Evolutionary conservation across 2,113 vertebrate species (phyloP).

Genomic region (Canis aureus): DNA sequence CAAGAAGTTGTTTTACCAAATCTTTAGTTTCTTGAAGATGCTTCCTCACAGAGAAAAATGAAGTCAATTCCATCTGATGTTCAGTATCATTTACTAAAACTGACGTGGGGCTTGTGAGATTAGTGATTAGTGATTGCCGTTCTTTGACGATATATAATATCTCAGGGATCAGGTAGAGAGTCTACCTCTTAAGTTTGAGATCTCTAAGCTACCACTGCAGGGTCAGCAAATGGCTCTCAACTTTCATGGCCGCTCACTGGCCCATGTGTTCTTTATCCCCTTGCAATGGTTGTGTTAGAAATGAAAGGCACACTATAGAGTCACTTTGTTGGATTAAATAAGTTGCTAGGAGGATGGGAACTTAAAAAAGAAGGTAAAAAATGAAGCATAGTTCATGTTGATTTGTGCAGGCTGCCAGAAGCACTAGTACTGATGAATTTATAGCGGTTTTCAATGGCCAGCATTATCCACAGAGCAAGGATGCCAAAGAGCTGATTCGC

Average conservation of each 20-base stretch:
- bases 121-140: not conserved
- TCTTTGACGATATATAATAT: not conserved
- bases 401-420: not conserved
- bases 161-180: not conserved
- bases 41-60: conserved; percentile 41
- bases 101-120: not conserved
- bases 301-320: not conserved
- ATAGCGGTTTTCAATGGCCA: conserved; percentile 6
- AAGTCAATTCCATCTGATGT: not conserved
- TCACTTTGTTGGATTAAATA: not conserved
- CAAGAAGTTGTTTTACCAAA: conserved; percentile 48
- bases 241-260: not conserved
- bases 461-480: conserved; percentile 17
- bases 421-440: not conserved
- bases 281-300: not conserved
- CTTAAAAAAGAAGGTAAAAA: not conserved
- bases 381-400: not conserved
- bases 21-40: not conserved
- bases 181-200: not conserved
- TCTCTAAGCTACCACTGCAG: not conserved
- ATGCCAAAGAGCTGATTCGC: conserved; percentile 19
- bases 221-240: not conserved
- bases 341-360: not conserved
- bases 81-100: too few relatives aligned
- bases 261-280: not conserved